Percentiles rank a stretch among this genome's conserved stretches.
phyloP scores from a whole-genome alignment of 2,113 vertebrate genomes.

The Thunnus maccoyii region DNA sequence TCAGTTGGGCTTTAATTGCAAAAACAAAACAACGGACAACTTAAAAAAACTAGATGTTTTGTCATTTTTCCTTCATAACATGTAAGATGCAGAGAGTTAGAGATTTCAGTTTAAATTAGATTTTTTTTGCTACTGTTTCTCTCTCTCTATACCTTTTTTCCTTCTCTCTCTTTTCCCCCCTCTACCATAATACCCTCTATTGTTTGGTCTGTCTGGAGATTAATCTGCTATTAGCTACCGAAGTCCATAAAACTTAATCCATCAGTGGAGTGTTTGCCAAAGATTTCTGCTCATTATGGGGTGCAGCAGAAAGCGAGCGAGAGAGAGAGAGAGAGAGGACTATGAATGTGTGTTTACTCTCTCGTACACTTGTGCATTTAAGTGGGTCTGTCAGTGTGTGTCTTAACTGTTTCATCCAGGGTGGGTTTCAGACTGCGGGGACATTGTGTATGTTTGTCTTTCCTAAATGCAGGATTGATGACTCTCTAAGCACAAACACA shows the following conservation, averaged over 20 bases:
- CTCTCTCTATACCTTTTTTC: no score
- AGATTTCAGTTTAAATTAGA: background rate
- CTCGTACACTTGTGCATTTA: background rate
- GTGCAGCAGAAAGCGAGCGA: background rate
- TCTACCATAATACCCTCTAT: background rate
- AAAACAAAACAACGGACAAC: background rate
- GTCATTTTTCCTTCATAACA: background rate
- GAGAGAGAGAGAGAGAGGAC: background rate
- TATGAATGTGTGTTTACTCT: conserved; percentile 8
- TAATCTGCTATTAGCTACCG: conserved; percentile 25
- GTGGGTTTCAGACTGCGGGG: conserved; percentile 41
- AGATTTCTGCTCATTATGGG: conserved; percentile 17
- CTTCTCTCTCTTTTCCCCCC: background rate
- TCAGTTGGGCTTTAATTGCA: no score
- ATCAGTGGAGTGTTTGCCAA: conserved; percentile 51
- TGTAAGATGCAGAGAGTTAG: background rate
- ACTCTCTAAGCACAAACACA: conserved; percentile 42
- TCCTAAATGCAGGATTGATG: conserved; percentile 69
- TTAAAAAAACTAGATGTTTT: background rate
- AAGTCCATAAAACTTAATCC: conserved; percentile 33
- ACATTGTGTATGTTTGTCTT: conserved; percentile 44
- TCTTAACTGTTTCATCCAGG: background rate
- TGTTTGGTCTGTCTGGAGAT: conserved; percentile 30
- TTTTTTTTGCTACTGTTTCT: background rate
- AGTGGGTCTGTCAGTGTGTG: background rate